A percentile compares a stretch with the other conserved stretches of the same genome.
Conservation (phyloP, 2,888 invertebrate genomes). For the Halocaridina rubra region DNA sequence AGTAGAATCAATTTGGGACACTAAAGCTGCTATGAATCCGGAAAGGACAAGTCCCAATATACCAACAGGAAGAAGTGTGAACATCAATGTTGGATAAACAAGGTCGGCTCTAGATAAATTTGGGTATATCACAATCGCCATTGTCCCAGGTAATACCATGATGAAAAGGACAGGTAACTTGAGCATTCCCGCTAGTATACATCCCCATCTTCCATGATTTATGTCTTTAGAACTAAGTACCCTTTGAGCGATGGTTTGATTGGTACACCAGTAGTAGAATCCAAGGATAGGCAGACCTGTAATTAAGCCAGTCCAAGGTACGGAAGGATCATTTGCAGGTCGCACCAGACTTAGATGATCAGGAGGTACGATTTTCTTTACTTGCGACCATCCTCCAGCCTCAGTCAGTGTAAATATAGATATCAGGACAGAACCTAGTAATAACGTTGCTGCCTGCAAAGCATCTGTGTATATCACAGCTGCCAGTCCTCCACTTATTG, state of each 20-base stretch:
- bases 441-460: background rate
- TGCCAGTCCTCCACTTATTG: background rate
- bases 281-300: background rate
- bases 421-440: background rate
- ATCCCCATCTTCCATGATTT: background rate
- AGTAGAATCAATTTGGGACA: background rate
- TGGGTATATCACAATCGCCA: background rate
- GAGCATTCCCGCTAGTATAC: background rate
- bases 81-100: background rate
- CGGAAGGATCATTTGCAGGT: background rate
- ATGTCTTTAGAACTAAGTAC: background rate
- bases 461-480: conserved; percentile 12
- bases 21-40: background rate
- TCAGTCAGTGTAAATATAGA: background rate
- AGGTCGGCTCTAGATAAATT: background rate
- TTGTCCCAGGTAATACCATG: conserved; percentile 6
- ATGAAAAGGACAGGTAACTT: background rate
- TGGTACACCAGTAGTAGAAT: conserved; percentile 2
- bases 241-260: conserved; percentile 2
- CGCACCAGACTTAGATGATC: background rate
- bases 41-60: background rate
- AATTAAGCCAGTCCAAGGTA: background rate
- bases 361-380: background rate
- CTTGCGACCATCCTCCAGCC: background rate
- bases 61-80: background rate